Percentiles rank a stretch among this genome's conserved stretches.
Evolutionary conservation across 1,140 invertebrate species (phyloP).

Genomic region (Eciton burchellii): DNA sequence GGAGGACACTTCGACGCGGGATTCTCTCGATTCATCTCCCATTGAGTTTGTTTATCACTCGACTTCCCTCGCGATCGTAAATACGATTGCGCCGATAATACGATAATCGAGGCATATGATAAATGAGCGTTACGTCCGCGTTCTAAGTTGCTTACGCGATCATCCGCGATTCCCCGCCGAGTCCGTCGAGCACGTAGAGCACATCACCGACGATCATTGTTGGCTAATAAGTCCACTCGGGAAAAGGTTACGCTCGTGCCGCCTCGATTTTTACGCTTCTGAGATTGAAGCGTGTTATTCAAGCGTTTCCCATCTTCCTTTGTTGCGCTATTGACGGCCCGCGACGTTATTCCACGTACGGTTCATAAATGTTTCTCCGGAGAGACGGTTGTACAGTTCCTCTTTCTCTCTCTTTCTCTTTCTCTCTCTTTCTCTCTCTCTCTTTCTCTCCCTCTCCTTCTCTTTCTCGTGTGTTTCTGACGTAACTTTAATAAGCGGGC

Average conservation of each 20-base stretch:
- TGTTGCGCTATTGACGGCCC: not conserved
- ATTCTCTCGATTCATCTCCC: not conserved
- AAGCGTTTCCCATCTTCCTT: not conserved
- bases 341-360: not conserved
- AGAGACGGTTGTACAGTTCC: too few species aligned
- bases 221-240: constrained; percentile 47
- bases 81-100: constrained; percentile 22
- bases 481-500: too few species aligned
- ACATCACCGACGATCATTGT: constrained; percentile 32
- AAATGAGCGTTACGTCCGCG: constrained; percentile 50
- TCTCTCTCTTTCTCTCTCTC: too few species aligned
- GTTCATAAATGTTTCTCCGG: not conserved
- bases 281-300: constrained; percentile 15
- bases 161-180: constrained; percentile 24
- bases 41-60: constrained; percentile 11
- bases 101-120: constrained; percentile 44
- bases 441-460: too few species aligned
- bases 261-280: constrained; percentile 11
- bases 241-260: constrained; percentile 55
- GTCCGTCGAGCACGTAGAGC: constrained; percentile 33
- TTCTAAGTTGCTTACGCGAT: constrained; percentile 17
- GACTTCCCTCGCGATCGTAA: constrained; percentile 6
- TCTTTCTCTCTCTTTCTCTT: too few species aligned
- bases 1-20: not conserved
- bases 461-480: too few species aligned